Conservation (phyloP, 2,113 vertebrate genomes). For the Arothron firmamentum region DNA sequence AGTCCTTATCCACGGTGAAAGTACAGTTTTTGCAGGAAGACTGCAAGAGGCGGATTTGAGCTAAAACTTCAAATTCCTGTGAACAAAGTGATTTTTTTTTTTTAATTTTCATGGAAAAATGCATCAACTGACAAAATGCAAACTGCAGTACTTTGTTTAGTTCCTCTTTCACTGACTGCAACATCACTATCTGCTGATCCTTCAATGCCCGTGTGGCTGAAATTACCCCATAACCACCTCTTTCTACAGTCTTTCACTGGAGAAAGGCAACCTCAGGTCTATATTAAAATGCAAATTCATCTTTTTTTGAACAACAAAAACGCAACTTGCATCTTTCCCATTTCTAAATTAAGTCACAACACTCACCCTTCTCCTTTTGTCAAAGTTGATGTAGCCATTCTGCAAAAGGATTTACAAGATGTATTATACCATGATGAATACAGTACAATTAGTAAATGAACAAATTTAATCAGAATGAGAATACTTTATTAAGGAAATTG, state of each 20-base stretch:
- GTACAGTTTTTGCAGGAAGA: conserved; percentile 82
- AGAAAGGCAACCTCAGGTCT: too few relatives aligned
- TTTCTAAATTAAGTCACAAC: not conserved
- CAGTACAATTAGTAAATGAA: conserved; percentile 13
- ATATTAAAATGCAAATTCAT: too few relatives aligned
- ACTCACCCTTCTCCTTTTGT: conserved; percentile 86
- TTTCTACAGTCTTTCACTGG: too few relatives aligned
- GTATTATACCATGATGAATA: conserved; percentile 9
- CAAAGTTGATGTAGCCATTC: conserved; percentile 92
- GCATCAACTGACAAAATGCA: not conserved
- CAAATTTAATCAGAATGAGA: too few relatives aligned
- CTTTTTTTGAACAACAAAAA: not conserved
- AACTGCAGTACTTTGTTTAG: not conserved
- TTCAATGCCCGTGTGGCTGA: too few relatives aligned
- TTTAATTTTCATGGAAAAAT: conserved; percentile 19
- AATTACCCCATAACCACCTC: too few relatives aligned
- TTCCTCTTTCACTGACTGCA: not conserved
- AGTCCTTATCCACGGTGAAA: conserved; percentile 71
- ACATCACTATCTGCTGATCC: not conserved
- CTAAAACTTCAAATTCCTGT: conserved; percentile 89
- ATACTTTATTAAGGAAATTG: too few relatives aligned
- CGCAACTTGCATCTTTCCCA: not conserved
- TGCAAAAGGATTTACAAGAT: conserved; percentile 56
- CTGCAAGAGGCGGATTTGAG: conserved; percentile 85
- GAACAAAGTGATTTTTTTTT: conserved; percentile 13